Evolutionary conservation across 1,140 invertebrate genomes (phyloP).

Genomic region (Drosophila triauraria): DNA sequence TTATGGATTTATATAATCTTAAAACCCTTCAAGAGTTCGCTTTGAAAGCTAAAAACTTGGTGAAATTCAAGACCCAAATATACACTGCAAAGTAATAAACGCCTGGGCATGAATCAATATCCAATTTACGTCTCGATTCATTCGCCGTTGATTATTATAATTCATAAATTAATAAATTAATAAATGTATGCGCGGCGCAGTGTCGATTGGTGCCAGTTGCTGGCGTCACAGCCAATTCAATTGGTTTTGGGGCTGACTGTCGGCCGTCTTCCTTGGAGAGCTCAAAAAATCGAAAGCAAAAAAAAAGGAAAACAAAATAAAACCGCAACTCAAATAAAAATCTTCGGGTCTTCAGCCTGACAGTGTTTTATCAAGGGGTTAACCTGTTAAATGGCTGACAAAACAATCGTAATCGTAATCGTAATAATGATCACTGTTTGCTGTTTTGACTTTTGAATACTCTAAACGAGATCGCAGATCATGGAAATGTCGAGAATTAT

Average conservation of each 20-base stretch:
- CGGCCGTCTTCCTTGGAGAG: constrained; percentile 12
- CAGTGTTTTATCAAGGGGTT: constrained; percentile 31
- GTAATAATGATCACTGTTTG: neutral
- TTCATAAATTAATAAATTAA: constrained; percentile 51
- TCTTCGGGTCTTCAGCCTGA: constrained; percentile 36
- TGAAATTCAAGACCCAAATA: constrained; percentile 17
- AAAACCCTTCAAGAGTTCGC: neutral
- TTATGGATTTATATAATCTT: too few species aligned
- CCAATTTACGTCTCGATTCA: constrained; percentile 31
- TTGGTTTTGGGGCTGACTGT: constrained; percentile 23
- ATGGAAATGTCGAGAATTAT: neutral
- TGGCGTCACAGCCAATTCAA: constrained; percentile 36
- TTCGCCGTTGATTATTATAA: constrained; percentile 38
- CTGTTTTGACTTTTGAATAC: constrained; percentile 13
- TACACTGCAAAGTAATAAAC: constrained; percentile 12
- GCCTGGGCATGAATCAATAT: constrained; percentile 10
- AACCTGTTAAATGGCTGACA: constrained; percentile 17
- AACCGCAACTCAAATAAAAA: constrained; percentile 26
- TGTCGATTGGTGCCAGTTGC: constrained; percentile 46
- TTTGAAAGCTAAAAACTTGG: constrained; percentile 5
- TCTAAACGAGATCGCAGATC: neutral
- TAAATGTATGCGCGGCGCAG: constrained; percentile 31
- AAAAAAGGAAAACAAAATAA: constrained; percentile 18
- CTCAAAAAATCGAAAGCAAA: constrained; percentile 6
- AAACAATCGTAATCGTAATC: constrained; percentile 10